These are phyloP conservation scores for Romanogobio albipinnatus DNA, from an alignment of 2,113 vertebrate genomes.

Conservation along the genomic window DNA sequence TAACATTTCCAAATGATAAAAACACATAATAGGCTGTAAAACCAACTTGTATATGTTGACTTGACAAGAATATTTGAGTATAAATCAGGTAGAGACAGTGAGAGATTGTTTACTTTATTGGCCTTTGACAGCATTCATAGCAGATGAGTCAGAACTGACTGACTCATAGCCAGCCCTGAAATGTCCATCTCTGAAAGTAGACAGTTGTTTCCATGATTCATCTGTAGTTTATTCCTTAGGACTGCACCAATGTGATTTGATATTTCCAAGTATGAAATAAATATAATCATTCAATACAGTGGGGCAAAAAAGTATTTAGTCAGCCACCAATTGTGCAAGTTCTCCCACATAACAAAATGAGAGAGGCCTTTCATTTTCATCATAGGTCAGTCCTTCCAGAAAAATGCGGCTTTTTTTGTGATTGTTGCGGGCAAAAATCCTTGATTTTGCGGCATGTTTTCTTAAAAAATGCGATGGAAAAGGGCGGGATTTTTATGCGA, in stretches of 20 bases:
- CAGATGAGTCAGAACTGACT: constrained; percentile 10
- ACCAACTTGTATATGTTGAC: not conserved
- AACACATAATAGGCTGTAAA: not conserved
- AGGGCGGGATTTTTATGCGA: too few relatives aligned
- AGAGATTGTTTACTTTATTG: constrained; percentile 19
- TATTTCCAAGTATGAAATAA: not conserved
- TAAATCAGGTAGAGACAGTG: not conserved
- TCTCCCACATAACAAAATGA: too few relatives aligned
- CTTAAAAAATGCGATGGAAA: too few relatives aligned
- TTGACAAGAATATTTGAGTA: not conserved
- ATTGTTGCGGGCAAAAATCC: too few relatives aligned
- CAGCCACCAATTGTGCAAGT: too few relatives aligned
- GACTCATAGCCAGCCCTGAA: not conserved
- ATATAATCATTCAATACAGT: not conserved
- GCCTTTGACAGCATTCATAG: not conserved
- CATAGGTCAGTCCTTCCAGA: too few relatives aligned
- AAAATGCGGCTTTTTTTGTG: too few relatives aligned
- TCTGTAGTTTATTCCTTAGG: constrained; percentile 20
- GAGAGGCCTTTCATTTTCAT: too few relatives aligned
- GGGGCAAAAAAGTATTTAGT: too few relatives aligned
- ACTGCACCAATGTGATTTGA: not conserved
- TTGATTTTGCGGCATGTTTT: too few relatives aligned
- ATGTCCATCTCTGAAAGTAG: constrained; percentile 6
- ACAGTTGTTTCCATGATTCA: constrained; percentile 35
- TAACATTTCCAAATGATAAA: constrained; percentile 4